Base-by-base conservation (phyloP, 2,113 vertebrate species). In the Oreotrochilus melanogaster region DNA sequence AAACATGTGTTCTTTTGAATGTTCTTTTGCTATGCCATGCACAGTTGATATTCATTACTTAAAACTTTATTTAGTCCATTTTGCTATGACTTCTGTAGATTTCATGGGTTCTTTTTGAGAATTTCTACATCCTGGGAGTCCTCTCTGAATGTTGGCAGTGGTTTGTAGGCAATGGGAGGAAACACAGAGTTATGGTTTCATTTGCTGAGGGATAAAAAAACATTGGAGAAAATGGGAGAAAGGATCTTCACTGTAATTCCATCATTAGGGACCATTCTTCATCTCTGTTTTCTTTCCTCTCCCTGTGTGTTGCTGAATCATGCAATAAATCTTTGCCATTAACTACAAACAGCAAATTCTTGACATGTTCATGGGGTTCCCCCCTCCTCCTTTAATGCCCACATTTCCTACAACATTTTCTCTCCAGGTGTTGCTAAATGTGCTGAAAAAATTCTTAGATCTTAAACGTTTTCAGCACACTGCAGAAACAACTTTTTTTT, bases 41-140 rank as follows among this genome's bases (percentile, higher is more conserved):
- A 66, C 92, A 79, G 89, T 95, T 91, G 67, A 91, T 85, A 70
- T 10, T 78, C 91, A 73, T 89, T 87, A 73, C 73, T 89, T 66
- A n/a, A 0, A 5, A 37, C 93, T 93, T 87, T n/a, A 84, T 84
- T 76, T 81, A 83, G 66, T 89, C 82, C 89, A 37, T 6, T 78
- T 88, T 81, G 42, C 27, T 57, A 64, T 78, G 84, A 47, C 86
- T 95, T 89, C 30, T 64, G 57, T 87, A 89, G 89, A 84, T 91
- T 85, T 91, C 74, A 72, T 69, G 65, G 73, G 39, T 78, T 8
- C 64, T 86, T 60, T 37, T 62, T 16, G 91, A 73, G 70, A 57
- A 76, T 75, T 69, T 83, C 57, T 89, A 0, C 45, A 42, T 86
- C 37, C 15, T 3, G 83, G 69, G 57, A 57, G 51, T 72, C 39